Base-by-base conservation (phyloP, 2,113 vertebrate genomes). In the Cettia cetti region DNA sequence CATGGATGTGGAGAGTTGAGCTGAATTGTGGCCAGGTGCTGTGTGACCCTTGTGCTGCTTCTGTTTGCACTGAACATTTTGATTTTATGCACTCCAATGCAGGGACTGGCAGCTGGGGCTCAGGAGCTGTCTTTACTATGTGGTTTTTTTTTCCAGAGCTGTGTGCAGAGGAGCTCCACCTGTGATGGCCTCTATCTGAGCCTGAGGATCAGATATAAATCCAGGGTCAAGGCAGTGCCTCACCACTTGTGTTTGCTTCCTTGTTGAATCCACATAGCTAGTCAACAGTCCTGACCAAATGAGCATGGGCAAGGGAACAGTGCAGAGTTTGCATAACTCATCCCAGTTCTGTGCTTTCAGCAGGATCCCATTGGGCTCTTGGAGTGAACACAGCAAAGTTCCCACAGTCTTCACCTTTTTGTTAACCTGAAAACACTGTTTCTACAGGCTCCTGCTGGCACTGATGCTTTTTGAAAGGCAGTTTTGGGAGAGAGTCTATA, bases 1-100 rank as follows among this genome's bases (percentile, higher is more conserved):
- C 6, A 7, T 0, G 0, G n/a, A 26, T 0, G 1, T 30, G 21
- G 7, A 17, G 28, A 79, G 15, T 18, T 3, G 7, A 79, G 28
- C 57, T 79, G 61, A 40, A 6, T 39, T 53, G 5, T 82, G 45
- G 7, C n/a, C 84, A 64, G 65, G 44, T 82, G 83, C 27, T 44
- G 15, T 19, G 20, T 76, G 83, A 82, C 65, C 45, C 52, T 52
- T 0, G 1, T 49, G 63, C n/a, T 14, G 31, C 26, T 8, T 69
- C 45, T 95, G 65, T 85, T 85, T 94, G 75, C 37, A 18, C n/a
- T 35, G 69, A 64, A 28, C 16, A 3, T 14, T 50, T 66, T 44
- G 37, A 27, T 84, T 91, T 92, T 87, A 33, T 39, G 19, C n/a
- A 23, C 23, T 76, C 69, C 33, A 39, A 2, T n/a, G 47, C 40